These are phyloP conservation scores for Hydroisotoma schaefferi DNA, from an alignment of 2,888 invertebrate genomes.

Conservation along the genomic window DNA sequence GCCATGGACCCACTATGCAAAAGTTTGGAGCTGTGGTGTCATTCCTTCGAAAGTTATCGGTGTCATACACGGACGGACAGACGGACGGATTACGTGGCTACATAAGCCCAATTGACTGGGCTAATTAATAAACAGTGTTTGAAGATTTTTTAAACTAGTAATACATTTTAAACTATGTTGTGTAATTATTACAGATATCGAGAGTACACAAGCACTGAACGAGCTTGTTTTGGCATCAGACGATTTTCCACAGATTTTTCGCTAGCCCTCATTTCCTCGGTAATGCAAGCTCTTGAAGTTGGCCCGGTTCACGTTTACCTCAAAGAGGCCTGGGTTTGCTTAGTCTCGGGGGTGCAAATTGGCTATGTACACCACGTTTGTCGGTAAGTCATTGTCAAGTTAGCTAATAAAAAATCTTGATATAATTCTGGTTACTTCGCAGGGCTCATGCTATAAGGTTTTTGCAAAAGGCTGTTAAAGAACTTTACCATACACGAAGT, in stretches of 20 bases:
- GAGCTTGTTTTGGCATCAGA: constrained; percentile 52
- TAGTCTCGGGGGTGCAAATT: background rate
- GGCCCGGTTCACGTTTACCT: background rate
- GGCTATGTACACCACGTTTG: background rate
- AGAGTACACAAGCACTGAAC: too few species aligned
- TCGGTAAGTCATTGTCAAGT: background rate
- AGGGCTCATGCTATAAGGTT: background rate
- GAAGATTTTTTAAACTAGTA: too few species aligned
- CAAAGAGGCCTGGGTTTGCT: background rate
- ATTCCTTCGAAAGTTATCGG: too few species aligned
- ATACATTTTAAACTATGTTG: too few species aligned
- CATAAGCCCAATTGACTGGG: too few species aligned
- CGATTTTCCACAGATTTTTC: constrained; percentile 19
- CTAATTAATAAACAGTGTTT: too few species aligned
- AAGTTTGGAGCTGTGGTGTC: too few species aligned
- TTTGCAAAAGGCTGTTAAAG: background rate
- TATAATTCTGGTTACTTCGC: background rate
- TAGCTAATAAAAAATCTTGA: background rate
- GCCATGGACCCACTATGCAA: too few species aligned
- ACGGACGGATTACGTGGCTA: too few species aligned
- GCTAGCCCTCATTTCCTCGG: background rate
- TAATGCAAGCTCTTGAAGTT: background rate
- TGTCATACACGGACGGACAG: too few species aligned
- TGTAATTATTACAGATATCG: too few species aligned
- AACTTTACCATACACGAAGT: background rate